Base-by-base conservation (phyloP, 2,888 invertebrate genomes). In the Quadriops clusia region DNA sequence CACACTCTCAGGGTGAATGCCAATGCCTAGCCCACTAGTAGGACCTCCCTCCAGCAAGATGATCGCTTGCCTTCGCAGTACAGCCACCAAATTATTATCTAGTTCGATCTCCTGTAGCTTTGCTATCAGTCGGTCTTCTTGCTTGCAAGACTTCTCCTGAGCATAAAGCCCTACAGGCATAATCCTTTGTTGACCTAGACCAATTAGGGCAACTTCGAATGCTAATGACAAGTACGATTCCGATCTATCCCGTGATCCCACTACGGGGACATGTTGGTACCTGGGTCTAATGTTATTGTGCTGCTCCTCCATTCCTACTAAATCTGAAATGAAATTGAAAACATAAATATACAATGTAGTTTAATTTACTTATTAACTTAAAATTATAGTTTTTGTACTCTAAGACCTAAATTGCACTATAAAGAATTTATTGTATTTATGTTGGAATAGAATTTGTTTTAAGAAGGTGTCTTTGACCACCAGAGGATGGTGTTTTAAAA, bases 121-220 rank as follows among this genome's bases (percentile, higher is more conserved):
- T 15, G 69, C 69, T 40, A 85, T 80, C 36, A 86, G 64, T 7
- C 77, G 69, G 56, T 84, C 83, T 60, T 85, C 84, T 64, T 85
- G 77, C 40, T 74, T 72, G 48, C 71, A 71, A 2, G 73, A 70
- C 48, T 75, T 76, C 47, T 76, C 75, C 64, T 71, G 85, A 28
- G 83, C 79, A 54, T 85, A 84, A 3, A 82, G 61, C 2, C 84
- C 84, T 21, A 73, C 70, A 1, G 85, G 84, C 68, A 84, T 72
- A 54, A 80, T 72, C 37, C 85, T 61, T 52, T 83, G 82, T 47
- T 85, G 80, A 1, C 84, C 83, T 7, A 86, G 61, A 0, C 83
- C 84, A 14, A 85, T 70, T 2, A 85, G 63, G 1, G 83, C 84
- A 0, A 79, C 79, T 56, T 85, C 84, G 37, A 84, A 63, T 9